Evolutionary conservation across 2,113 vertebrate genomes (phyloP).

Genomic region (Octodon degus): DNA sequence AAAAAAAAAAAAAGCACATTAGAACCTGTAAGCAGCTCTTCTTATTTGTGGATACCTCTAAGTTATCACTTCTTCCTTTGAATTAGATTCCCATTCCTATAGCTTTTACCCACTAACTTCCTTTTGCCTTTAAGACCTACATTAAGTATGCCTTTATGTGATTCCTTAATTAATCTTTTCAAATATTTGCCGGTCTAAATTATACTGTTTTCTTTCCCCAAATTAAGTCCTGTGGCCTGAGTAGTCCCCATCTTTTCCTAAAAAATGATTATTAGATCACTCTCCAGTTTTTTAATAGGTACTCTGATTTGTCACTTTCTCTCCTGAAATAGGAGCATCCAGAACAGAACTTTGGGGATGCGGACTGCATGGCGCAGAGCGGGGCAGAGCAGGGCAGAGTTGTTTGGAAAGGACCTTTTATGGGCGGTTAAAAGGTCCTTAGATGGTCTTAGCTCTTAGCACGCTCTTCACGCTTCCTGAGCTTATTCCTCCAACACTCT

Average conservation of each 20-base stretch:
- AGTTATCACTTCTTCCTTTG: not conserved
- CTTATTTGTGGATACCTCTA: not conserved
- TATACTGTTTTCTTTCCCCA: not conserved
- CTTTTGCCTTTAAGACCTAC: not conserved
- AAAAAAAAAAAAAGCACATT: not conserved
- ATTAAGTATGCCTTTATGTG: not conserved
- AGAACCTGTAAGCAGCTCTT: not conserved
- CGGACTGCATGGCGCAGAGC: not conserved
- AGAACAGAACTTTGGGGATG: not conserved
- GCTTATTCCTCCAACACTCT: conserved; percentile 14
- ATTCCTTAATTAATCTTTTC: not conserved
- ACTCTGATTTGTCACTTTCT: not conserved
- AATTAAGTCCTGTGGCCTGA: not conserved
- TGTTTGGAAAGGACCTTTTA: not conserved
- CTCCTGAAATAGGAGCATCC: not conserved
- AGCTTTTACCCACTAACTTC: not conserved
- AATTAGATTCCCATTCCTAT: conserved; percentile 12
- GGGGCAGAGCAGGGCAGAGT: too few species aligned
- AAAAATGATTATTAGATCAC: not conserved
- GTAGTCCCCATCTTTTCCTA: not conserved
- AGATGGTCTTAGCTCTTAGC: not conserved
- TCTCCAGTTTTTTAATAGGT: not conserved
- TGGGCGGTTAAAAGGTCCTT: not conserved
- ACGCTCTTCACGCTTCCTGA: not conserved
- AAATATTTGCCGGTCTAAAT: not conserved